Conservation (phyloP, 2,113 vertebrate species). For the Phocoena phocoena region DNA sequence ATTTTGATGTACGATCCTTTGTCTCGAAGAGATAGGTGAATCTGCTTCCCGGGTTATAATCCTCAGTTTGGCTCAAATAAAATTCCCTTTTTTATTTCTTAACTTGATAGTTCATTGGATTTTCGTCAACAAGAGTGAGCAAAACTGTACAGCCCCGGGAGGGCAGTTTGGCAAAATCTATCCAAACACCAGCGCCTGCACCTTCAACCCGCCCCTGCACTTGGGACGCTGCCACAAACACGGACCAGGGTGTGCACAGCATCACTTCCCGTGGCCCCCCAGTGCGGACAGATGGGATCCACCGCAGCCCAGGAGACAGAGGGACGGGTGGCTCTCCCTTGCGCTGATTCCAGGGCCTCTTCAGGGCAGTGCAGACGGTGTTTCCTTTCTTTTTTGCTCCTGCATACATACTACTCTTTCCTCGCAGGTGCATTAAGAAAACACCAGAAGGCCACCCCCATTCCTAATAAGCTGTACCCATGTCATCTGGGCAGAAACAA, state of each 20-base stretch:
- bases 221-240: not conserved
- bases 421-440: not conserved
- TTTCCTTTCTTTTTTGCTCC: not conserved
- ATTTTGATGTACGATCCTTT: not conserved
- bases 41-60: not conserved
- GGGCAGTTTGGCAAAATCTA: not conserved
- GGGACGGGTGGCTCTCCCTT: accelerated
- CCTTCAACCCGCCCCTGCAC: not conserved
- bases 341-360: not conserved
- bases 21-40: not conserved
- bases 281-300: not conserved
- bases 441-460: accelerated
- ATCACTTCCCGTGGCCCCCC: accelerated
- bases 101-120: not conserved
- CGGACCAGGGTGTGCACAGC: not conserved
- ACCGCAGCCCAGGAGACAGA: not conserved
- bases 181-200: not conserved
- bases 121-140: not conserved
- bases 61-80: not conserved
- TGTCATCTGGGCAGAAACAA: not conserved
- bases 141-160: not conserved
- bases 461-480: not conserved
- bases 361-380: not conserved
- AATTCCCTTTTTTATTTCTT: not conserved
- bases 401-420: accelerated